Evolutionary conservation across 2,113 vertebrate species (phyloP).

Genomic region (Indicator indicator): DNA sequence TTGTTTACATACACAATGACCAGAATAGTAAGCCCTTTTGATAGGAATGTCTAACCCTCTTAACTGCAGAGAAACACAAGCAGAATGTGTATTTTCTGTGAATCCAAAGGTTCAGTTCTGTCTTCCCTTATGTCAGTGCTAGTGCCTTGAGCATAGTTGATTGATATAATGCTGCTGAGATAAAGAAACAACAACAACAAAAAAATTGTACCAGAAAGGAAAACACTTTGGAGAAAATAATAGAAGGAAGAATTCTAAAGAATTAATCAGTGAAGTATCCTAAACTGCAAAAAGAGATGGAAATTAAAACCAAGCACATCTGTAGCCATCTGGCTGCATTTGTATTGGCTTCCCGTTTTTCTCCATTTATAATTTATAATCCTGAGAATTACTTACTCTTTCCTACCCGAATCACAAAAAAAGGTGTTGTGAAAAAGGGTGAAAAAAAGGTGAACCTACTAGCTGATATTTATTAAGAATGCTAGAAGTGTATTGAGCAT

Average conservation of each 20-base stretch:
- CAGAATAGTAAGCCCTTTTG: neutral
- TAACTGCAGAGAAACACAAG: neutral
- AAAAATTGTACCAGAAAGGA: neutral
- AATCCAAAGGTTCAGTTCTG: neutral
- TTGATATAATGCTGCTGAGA: neutral
- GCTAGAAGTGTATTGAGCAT: neutral
- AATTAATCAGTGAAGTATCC: neutral
- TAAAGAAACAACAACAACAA: neutral
- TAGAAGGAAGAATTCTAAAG: neutral
- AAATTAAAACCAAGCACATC: neutral
- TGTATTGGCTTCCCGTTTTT: neutral
- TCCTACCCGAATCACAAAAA: neutral
- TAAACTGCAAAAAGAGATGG: neutral
- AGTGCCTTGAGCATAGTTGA: neutral
- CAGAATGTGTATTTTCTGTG: neutral
- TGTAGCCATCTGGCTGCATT: neutral
- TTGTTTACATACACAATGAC: neutral
- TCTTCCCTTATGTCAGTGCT: neutral
- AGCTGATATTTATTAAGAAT: neutral
- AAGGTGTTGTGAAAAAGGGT: neutral
- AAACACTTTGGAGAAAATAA: neutral
- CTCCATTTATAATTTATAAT: neutral
- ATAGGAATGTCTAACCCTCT: neutral
- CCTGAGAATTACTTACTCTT: neutral
- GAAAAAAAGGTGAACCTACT: neutral